A percentile compares a stretch with the other conserved stretches of the same genome.
Evolutionary conservation across 2,888 invertebrate species (phyloP).

Genomic region (Cylloceria caligata): DNA sequence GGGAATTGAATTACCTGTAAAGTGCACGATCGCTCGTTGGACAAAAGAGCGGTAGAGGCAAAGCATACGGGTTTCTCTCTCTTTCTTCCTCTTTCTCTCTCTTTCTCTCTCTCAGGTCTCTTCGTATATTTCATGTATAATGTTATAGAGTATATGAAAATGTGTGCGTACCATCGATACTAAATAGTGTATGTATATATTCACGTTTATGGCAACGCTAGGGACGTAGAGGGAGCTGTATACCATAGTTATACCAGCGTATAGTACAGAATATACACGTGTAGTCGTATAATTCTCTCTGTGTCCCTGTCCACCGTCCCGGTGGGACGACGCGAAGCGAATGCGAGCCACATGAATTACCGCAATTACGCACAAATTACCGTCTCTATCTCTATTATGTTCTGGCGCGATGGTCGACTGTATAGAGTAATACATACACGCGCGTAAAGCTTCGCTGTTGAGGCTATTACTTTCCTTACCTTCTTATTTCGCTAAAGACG

Average conservation of each 20-base stretch:
- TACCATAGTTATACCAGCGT: background rate
- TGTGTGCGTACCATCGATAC: constrained; percentile 16
- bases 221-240: background rate
- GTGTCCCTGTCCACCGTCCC: constrained; percentile 63
- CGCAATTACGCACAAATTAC: constrained; percentile 75
- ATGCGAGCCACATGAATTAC: constrained; percentile 73
- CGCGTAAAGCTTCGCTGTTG: constrained; percentile 30
- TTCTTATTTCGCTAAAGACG: constrained; percentile 60
- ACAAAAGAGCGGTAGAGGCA: constrained; percentile 6
- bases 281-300: constrained; percentile 66
- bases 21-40: constrained; percentile 22
- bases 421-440: constrained; percentile 10
- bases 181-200: constrained; percentile 17
- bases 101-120: background rate
- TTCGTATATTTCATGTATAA: constrained; percentile 10
- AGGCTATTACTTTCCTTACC: constrained; percentile 69
- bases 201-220: constrained; percentile 27
- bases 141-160: background rate
- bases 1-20: constrained; percentile 14
- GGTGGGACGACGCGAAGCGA: constrained; percentile 68
- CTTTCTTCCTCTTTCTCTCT: background rate
- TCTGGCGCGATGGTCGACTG: constrained; percentile 67
- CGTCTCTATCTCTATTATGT: constrained; percentile 73
- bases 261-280: constrained; percentile 17
- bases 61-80: background rate